Evolutionary conservation across 2,888 invertebrate species (phyloP).

Genomic region (Eristalis arbustorum): DNA sequence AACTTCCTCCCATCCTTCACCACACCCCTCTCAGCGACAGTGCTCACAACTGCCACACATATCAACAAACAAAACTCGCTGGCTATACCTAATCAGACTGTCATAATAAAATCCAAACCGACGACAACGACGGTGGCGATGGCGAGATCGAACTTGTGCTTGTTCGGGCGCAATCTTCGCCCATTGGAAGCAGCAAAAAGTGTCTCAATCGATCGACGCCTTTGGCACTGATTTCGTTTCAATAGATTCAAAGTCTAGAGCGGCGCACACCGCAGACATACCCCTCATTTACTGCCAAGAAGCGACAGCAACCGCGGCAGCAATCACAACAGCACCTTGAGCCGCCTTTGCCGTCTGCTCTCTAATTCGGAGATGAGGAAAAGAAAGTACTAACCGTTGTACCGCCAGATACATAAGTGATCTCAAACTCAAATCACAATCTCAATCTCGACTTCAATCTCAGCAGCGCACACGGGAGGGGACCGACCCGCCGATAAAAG

Average conservation of each 20-base stretch:
- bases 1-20: not conserved
- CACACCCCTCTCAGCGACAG: not conserved
- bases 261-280: not conserved
- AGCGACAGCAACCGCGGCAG: conserved; percentile 16
- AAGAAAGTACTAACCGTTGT: conserved; percentile 59
- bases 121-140: not conserved
- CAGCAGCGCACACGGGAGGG: not conserved
- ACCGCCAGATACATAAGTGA: conserved; percentile 33
- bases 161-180: conserved; percentile 45
- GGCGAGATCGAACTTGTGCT: conserved; percentile 65
- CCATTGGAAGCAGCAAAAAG: conserved; percentile 16
- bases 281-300: not conserved
- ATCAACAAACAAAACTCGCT: conserved; percentile 60
- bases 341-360: conserved; percentile 26
- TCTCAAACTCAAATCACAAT: conserved; percentile 29
- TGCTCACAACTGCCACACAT: not conserved
- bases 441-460: conserved; percentile 47
- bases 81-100: conserved; percentile 79
- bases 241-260: conserved; percentile 14
- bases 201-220: conserved; percentile 67
- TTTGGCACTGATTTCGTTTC: conserved; percentile 57
- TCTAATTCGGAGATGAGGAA: conserved; percentile 25
- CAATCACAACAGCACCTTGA: not conserved
- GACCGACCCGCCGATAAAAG: conserved; percentile 46
- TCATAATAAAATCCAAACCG: conserved; percentile 74